Evolutionary conservation across 2,113 vertebrate species (phyloP).

Genomic region (Capricornis sumatraensis): DNA sequence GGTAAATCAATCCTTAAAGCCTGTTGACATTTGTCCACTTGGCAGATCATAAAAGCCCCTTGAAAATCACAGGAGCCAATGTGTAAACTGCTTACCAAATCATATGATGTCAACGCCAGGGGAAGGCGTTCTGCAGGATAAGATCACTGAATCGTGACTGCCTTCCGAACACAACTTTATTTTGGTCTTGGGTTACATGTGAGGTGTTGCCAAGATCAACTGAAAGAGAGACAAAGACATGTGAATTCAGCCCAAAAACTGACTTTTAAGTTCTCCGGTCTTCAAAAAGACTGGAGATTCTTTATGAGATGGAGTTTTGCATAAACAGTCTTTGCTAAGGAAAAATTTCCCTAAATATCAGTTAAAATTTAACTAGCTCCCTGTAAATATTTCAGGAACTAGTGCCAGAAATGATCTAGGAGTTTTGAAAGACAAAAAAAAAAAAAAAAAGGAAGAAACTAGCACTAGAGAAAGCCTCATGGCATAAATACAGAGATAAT

Average conservation of each 20-base stretch:
- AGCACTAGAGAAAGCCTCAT: not conserved
- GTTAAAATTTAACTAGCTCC: slow-evolving; percentile 65
- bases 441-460: not conserved
- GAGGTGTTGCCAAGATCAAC: slow-evolving; percentile 72
- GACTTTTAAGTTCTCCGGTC: slow-evolving; percentile 62
- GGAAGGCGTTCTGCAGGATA: slow-evolving; percentile 50
- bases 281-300: slow-evolving; percentile 65
- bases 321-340: slow-evolving; percentile 64
- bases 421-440: not conserved
- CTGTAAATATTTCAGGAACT: slow-evolving; percentile 6
- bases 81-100: slow-evolving; percentile 71
- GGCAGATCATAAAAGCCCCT: slow-evolving; percentile 74
- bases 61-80: slow-evolving; percentile 70
- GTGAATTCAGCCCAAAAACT: slow-evolving; percentile 49
- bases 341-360: slow-evolving; percentile 55
- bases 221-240: slow-evolving; percentile 64
- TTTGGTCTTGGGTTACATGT: slow-evolving; percentile 58
- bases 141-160: slow-evolving; percentile 67
- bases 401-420: slow-evolving; percentile 15
- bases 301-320: slow-evolving; percentile 54
- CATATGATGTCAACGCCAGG: slow-evolving; percentile 62
- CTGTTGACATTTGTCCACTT: slow-evolving; percentile 75
- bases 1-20: slow-evolving; percentile 71
- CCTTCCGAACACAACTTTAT: slow-evolving; percentile 59
- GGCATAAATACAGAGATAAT: not conserved